phyloP scores from a whole-genome alignment of 2,113 vertebrate genomes.

The Laterallus jamaicensis region DNA sequence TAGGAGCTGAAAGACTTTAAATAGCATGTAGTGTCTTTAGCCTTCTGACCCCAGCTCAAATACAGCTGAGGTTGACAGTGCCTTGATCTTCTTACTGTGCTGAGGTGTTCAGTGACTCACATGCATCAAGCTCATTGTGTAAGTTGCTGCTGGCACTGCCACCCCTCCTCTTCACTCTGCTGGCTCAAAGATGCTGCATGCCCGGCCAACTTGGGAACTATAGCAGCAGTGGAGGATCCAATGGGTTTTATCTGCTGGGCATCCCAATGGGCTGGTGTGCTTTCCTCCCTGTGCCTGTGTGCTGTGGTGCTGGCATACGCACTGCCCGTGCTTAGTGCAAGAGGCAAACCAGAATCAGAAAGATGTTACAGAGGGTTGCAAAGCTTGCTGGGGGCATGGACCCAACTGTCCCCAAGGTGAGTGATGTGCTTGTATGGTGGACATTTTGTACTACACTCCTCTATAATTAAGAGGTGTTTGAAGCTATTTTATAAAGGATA shows the following conservation, averaged over 20 bases:
- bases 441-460: not conserved
- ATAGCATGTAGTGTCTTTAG: not conserved
- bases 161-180: fast-evolving
- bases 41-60: not conserved
- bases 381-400: not conserved
- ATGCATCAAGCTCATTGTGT: not conserved
- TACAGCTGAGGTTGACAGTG: conserved; percentile 4
- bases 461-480: not conserved
- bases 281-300: not conserved
- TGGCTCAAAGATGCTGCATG: not conserved
- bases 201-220: not conserved
- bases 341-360: not conserved
- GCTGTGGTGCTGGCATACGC: not conserved
- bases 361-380: not conserved
- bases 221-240: not conserved
- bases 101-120: not conserved
- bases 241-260: not conserved
- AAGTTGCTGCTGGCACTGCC: not conserved
- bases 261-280: not conserved
- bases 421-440: not conserved
- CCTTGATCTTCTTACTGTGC: not conserved
- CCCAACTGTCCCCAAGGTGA: not conserved
- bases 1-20: not conserved
- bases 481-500: not conserved
- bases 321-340: fast-evolving